Percentiles rank a stretch among this genome's conserved stretches.
Evolutionary conservation across 53 echinoderm and acorn worm genomes (phyloP).

Genomic region (Glandiceps talaboti): DNA sequence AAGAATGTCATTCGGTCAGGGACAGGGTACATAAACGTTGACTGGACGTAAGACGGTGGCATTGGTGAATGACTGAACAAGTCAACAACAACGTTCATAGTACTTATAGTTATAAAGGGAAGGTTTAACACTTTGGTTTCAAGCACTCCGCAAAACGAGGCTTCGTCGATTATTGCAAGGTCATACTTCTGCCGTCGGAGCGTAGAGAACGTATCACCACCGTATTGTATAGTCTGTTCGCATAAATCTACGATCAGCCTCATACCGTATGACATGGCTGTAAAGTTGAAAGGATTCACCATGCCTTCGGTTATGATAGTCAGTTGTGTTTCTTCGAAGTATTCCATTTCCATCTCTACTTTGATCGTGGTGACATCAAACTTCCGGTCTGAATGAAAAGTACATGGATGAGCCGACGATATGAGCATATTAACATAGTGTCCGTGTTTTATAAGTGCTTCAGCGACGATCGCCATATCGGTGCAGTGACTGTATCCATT

Average conservation of each 20-base stretch:
- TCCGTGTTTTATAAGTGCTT: background rate
- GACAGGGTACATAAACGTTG: constrained; percentile 7
- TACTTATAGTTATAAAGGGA: background rate
- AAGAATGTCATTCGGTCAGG: constrained; percentile 26
- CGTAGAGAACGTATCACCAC: background rate
- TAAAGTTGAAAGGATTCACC: background rate
- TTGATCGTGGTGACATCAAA: background rate
- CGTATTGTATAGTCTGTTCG: background rate
- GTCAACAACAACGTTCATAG: background rate
- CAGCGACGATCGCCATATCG: background rate
- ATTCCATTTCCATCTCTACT: background rate
- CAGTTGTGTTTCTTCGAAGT: background rate
- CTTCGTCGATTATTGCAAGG: background rate
- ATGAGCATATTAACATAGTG: background rate
- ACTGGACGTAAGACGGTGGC: constrained; percentile 22
- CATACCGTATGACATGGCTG: background rate
- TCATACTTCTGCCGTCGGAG: background rate
- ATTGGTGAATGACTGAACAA: background rate
- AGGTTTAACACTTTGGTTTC: background rate
- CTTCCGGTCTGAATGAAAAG: background rate
- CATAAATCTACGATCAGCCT: background rate
- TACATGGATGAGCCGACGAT: background rate
- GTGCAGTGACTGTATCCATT: background rate
- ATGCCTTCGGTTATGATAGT: background rate
- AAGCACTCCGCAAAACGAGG: background rate